A percentile compares a stretch with the other conserved stretches of the same genome.
Conservation (phyloP, 1,140 invertebrate species). For the Platyura marginata region DNA sequence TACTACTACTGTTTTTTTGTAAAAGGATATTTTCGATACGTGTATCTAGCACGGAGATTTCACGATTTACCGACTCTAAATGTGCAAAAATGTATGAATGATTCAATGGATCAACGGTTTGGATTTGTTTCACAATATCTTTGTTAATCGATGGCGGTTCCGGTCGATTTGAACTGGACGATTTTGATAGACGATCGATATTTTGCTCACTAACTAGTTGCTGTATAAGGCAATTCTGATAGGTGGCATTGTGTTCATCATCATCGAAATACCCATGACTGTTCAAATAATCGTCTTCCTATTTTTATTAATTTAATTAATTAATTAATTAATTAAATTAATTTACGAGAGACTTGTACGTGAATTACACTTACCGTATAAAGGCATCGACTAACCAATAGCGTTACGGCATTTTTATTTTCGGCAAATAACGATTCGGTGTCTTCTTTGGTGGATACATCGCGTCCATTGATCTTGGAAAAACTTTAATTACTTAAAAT, state of each 20-base stretch:
- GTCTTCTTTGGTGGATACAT: conserved; percentile 34
- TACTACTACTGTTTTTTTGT: neutral
- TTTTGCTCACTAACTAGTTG: neutral
- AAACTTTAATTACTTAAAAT: too few species aligned
- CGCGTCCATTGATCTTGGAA: conserved; percentile 34
- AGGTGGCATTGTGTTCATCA: conserved; percentile 11
- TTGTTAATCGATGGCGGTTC: too few species aligned
- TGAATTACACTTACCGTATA: conserved; percentile 25
- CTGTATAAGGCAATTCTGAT: conserved; percentile 14
- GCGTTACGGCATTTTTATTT: conserved; percentile 31
- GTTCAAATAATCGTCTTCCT: conserved; percentile 8
- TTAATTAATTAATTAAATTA: too few species aligned
- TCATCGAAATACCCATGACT: conserved; percentile 9
- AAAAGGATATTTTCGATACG: conserved; percentile 20
- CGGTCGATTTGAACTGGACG: neutral
- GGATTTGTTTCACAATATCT: neutral
- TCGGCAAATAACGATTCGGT: conserved; percentile 32
- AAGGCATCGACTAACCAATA: conserved; percentile 34
- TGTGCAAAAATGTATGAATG: conserved; percentile 8
- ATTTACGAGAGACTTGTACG: neutral
- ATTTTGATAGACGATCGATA: neutral
- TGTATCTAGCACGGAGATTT: conserved; percentile 18
- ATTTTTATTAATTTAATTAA: too few species aligned
- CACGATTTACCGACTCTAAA: conserved; percentile 18
- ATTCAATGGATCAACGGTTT: conserved; percentile 1